Conservation (phyloP, 2,113 vertebrate species). For the Geococcyx californianus region DNA sequence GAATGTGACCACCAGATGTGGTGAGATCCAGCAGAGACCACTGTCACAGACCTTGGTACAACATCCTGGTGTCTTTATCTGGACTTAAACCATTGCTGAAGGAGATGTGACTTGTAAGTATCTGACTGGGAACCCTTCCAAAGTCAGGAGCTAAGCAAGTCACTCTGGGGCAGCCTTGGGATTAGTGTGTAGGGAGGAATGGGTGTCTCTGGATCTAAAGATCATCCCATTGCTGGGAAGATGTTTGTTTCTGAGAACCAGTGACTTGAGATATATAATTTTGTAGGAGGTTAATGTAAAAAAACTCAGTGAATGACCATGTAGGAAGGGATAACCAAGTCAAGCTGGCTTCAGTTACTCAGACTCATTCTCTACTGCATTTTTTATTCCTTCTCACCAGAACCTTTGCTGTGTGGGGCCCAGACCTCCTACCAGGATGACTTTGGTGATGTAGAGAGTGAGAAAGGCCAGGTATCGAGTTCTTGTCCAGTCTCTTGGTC, state of each 20-base stretch:
- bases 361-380: background rate
- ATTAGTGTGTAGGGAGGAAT: background rate
- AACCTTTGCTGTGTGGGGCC: background rate
- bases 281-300: background rate
- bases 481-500: background rate
- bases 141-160: background rate
- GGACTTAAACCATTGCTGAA: background rate
- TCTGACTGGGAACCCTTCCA: background rate
- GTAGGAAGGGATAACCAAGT: background rate
- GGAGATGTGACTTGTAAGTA: background rate
- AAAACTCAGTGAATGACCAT: background rate
- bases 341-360: background rate
- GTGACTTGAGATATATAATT: background rate
- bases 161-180: rapidly evolving
- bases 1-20: background rate
- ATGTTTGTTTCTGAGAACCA: background rate
- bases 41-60: background rate
- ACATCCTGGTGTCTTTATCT: background rate
- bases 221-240: background rate
- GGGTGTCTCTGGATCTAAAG: background rate
- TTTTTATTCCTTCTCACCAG: background rate
- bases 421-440: background rate
- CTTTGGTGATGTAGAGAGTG: background rate
- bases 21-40: background rate
- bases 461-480: rapidly evolving